Percentiles rank a stretch among this genome's conserved stretches.
Evolutionary conservation across 1,140 invertebrate genomes (phyloP).

Genomic region (Bacillus rossius): DNA sequence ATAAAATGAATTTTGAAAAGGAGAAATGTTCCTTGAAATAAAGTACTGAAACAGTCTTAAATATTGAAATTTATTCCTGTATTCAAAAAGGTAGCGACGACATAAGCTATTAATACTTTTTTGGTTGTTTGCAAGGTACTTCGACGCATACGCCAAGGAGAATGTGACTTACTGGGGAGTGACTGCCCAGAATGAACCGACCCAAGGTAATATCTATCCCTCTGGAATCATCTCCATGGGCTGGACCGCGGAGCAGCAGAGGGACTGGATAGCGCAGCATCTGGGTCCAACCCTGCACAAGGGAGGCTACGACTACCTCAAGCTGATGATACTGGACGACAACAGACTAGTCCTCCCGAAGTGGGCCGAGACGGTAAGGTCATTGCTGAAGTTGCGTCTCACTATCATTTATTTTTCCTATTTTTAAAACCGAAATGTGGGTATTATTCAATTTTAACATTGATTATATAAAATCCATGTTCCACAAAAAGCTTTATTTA

Average conservation of each 20-base stretch:
- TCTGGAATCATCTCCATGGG: constrained; percentile 52
- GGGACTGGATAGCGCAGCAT: constrained; percentile 47
- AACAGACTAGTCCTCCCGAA: constrained; percentile 44
- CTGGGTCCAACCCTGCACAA: constrained; percentile 46
- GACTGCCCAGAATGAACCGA: constrained; percentile 46
- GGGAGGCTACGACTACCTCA: constrained; percentile 38
- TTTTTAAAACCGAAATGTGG: no score
- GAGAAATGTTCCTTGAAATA: no score
- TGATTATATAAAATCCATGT: no score
- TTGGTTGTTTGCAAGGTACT: constrained; percentile 43
- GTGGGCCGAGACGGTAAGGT: constrained; percentile 47
- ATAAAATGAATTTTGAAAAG: no score
- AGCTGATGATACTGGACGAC: constrained; percentile 54
- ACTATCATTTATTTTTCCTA: no score
- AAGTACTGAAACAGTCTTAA: no score
- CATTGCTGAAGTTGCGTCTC: no score
- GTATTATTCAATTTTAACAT: no score
- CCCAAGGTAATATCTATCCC: constrained; percentile 22
- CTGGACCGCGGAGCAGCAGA: constrained; percentile 44
- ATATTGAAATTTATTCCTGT: no score
- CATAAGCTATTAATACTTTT: no score
- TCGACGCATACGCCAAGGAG: constrained; percentile 50
- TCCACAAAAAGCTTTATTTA: no score
- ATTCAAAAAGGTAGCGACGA: no score
- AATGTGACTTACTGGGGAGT: constrained; percentile 55